phyloP scores from a whole-genome alignment of 2,888 invertebrate genomes.

The Callinectes sapidus region DNA sequence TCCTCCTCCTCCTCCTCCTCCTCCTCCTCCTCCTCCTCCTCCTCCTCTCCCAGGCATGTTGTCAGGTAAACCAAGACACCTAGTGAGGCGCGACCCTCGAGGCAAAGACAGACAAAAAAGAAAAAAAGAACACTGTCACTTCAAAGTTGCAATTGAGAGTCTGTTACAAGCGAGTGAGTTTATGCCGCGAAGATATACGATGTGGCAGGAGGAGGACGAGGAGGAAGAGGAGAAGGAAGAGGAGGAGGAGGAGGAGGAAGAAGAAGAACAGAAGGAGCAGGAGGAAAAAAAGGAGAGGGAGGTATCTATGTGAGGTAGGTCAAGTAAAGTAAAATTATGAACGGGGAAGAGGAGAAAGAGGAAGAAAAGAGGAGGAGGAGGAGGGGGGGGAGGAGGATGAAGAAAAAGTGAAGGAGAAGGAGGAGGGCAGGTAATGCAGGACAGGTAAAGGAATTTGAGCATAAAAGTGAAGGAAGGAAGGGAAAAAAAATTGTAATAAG shows the following conservation, averaged over 20 bases:
- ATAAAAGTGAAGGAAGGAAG: not conserved
- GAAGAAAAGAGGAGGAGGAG: not conserved
- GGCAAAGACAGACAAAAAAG: not conserved
- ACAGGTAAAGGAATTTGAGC: too few relatives aligned
- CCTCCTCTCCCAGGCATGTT: not conserved
- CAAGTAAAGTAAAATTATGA: not conserved
- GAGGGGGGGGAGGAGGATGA: not conserved
- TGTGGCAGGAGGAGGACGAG: not conserved
- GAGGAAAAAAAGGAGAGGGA: not conserved
- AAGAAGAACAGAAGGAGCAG: not conserved
- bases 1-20: constrained; percentile 2
- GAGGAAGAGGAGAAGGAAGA: not conserved
- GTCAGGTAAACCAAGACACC: not conserved
- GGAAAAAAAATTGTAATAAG: not conserved
- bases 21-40: not conserved
- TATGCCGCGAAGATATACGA: not conserved
- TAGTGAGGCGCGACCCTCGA: not conserved
- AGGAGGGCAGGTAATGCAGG: too few relatives aligned
- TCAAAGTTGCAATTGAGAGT: not conserved
- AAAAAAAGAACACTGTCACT: not conserved
- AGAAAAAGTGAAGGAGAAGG: too few relatives aligned
- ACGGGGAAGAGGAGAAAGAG: not conserved
- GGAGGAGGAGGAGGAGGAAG: constrained; percentile 1
- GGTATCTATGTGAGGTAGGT: not conserved
- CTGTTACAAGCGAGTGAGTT: not conserved